phyloP scores from a whole-genome alignment of 1,140 invertebrate genomes.

The Drosophila triauraria region DNA sequence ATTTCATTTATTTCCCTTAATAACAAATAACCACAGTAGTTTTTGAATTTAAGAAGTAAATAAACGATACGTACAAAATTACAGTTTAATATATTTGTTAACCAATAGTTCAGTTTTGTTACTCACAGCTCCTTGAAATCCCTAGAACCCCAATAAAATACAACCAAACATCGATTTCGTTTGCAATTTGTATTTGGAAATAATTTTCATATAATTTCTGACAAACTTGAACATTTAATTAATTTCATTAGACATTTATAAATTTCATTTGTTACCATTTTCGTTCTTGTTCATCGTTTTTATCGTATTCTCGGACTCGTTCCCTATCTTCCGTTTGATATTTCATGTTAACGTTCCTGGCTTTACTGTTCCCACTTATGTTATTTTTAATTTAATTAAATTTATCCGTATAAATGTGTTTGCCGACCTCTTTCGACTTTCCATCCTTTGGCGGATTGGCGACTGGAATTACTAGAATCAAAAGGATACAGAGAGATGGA shows the following conservation, averaged over 20 bases:
- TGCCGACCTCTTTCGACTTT: background rate
- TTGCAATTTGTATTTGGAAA: constrained; percentile 61
- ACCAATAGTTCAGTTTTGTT: too few relatives aligned
- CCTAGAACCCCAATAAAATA: background rate
- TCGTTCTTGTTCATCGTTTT: constrained; percentile 52
- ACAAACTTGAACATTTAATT: constrained; percentile 83
- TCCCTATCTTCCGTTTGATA: constrained; percentile 30
- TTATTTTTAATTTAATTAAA: constrained; percentile 23
- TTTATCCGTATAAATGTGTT: constrained; percentile 20
- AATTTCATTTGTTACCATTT: constrained; percentile 79
- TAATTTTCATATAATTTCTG: constrained; percentile 78
- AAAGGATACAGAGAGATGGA: constrained; percentile 8
- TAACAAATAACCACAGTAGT: too few relatives aligned
- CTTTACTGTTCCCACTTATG: constrained; percentile 49
- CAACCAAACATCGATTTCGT: background rate
- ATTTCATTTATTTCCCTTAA: too few relatives aligned
- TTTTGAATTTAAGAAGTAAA: background rate
- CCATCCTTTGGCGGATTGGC: constrained; percentile 5
- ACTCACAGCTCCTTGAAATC: background rate
- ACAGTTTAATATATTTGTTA: background rate
- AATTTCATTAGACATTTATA: constrained; percentile 78
- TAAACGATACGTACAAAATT: too few relatives aligned
- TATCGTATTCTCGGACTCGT: constrained; percentile 15
- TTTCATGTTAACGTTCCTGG: constrained; percentile 46
- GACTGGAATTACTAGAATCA: constrained; percentile 24